phyloP scores from a whole-genome alignment of 2,113 vertebrate genomes.

The Aptenodytes patagonicus region DNA sequence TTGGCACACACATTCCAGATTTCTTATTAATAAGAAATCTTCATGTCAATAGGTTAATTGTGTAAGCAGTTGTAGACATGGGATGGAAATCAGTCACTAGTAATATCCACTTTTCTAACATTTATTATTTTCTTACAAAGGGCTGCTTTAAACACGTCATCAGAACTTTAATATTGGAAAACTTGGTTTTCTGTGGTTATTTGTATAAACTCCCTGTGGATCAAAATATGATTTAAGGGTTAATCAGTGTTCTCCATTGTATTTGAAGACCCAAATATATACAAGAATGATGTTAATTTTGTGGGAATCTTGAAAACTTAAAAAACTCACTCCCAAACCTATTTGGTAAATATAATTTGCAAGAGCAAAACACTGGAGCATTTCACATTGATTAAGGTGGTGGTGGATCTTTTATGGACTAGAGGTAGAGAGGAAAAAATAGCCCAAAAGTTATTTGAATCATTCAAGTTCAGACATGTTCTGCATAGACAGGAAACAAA shows the following conservation, averaged over 20 bases:
- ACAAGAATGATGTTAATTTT: background rate
- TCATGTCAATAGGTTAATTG: constrained; percentile 43
- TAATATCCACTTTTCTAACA: background rate
- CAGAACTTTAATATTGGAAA: background rate
- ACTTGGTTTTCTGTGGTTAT: background rate
- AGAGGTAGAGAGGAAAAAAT: background rate
- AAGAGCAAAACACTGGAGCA: background rate
- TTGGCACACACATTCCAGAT: background rate
- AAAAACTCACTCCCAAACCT: background rate
- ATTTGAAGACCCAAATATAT: background rate
- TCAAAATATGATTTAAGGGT: background rate
- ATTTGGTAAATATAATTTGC: background rate
- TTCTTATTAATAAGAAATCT: constrained; percentile 16
- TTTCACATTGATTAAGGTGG: background rate
- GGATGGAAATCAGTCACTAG: background rate
- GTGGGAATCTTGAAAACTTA: background rate
- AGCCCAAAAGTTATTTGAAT: background rate
- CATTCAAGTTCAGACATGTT: background rate
- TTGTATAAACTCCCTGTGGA: background rate
- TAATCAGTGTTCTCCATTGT: background rate
- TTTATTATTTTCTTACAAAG: background rate
- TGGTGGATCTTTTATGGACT: background rate
- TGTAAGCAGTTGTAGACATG: background rate
- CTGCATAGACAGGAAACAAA: background rate
- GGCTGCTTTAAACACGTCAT: background rate